These are phyloP conservation scores for Crypturellus undulatus DNA, from an alignment of 2,113 vertebrate species.

Conservation along the genomic window DNA sequence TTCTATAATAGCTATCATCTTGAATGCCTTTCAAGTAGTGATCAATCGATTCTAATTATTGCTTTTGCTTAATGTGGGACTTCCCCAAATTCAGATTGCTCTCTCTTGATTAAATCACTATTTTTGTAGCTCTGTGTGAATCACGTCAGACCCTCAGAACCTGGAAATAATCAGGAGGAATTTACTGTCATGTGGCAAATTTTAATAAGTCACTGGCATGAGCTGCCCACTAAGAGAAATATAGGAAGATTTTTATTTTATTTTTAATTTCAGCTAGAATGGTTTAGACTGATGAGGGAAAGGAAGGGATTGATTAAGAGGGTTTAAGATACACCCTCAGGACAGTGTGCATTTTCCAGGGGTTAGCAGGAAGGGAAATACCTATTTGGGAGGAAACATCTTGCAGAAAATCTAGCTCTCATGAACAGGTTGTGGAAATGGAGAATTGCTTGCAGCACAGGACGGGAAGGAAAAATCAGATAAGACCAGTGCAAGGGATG, in stretches of 20 bases:
- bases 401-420: neutral
- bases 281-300: neutral
- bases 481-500: neutral
- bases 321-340: neutral
- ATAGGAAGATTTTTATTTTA: neutral
- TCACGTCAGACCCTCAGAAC: neutral
- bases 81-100: neutral
- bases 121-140: neutral
- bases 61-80: neutral
- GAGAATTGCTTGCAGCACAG: neutral
- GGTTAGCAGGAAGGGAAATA: neutral
- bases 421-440: neutral
- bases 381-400: neutral
- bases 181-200: neutral
- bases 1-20: neutral
- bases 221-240: neutral
- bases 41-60: neutral
- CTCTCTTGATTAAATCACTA: neutral
- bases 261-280: neutral
- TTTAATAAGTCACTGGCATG: neutral
- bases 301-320: neutral
- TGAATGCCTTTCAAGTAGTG: neutral
- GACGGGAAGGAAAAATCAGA: neutral
- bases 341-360: neutral
- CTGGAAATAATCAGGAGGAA: neutral